Percentiles rank a stretch among this genome's conserved stretches.
Evolutionary conservation across 2,797 vertebrate species (phyloP).

Genomic region (Psittacula echo): DNA sequence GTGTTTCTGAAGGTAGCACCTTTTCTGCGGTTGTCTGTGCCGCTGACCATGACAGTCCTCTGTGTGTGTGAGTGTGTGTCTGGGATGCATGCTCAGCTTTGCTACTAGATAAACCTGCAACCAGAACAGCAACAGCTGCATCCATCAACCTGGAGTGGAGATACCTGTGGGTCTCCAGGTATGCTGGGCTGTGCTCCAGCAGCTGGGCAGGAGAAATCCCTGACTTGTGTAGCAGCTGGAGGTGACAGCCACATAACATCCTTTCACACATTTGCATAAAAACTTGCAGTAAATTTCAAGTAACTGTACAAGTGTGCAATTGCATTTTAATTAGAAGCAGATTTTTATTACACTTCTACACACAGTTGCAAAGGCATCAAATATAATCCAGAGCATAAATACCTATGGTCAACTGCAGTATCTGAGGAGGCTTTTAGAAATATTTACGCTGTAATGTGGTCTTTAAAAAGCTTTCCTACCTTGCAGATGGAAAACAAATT

Average conservation of each 20-base stretch:
- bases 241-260: not conserved
- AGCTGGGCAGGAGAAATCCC: not conserved
- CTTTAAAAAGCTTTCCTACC: not conserved
- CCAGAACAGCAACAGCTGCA: not conserved
- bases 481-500: not conserved
- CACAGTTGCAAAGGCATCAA: not conserved
- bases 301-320: not conserved
- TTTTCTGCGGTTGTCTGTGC: not conserved
- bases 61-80: not conserved
- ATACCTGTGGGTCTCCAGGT: not conserved
- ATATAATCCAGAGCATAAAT: not conserved
- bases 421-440: not conserved
- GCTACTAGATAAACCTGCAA: not conserved
- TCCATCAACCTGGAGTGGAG: not conserved
- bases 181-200: not conserved
- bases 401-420: not conserved
- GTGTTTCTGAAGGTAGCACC: not conserved
- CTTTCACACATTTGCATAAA: not conserved
- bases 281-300: not conserved
- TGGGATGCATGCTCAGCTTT: not conserved
- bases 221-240: not conserved
- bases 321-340: not conserved
- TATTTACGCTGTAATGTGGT: not conserved
- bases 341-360: not conserved
- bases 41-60: not conserved